phyloP scores from a whole-genome alignment of 37 sponge, comb jelly and placozoan species.

The Petrosia ficiformis region DNA sequence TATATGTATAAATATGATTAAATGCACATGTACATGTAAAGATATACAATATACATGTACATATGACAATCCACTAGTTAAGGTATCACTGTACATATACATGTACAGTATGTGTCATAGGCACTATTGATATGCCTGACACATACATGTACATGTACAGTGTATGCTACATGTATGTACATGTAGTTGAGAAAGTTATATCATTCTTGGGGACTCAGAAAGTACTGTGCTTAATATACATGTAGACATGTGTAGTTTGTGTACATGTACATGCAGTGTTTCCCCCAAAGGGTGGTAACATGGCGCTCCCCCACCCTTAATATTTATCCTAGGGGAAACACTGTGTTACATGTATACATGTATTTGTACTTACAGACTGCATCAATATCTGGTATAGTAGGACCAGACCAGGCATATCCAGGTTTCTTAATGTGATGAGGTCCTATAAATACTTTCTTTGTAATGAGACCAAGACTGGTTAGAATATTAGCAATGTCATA shows the following conservation, averaged over 20 bases:
- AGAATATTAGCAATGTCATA: conserved; percentile 94
- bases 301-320: too few relatives aligned
- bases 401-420: conserved; percentile 81
- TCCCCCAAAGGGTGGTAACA: too few relatives aligned
- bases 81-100: neutral
- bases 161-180: too few relatives aligned
- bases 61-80: neutral
- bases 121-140: too few relatives aligned
- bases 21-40: neutral
- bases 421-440: conserved; percentile 76
- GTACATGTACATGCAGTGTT: neutral
- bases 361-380: conserved; percentile 37
- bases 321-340: too few relatives aligned
- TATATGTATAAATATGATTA: neutral
- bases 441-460: conserved; percentile 70
- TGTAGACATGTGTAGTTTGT: neutral
- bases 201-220: too few relatives aligned
- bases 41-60: neutral
- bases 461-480: conserved; percentile 76
- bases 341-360: neutral
- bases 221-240: too few relatives aligned
- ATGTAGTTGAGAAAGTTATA: too few relatives aligned
- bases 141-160: too few relatives aligned
- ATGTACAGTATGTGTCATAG: neutral
- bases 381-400: conserved; percentile 49